Conservation (phyloP, 1,140 invertebrate genomes). For the Teleopsis dalmanni region DNA sequence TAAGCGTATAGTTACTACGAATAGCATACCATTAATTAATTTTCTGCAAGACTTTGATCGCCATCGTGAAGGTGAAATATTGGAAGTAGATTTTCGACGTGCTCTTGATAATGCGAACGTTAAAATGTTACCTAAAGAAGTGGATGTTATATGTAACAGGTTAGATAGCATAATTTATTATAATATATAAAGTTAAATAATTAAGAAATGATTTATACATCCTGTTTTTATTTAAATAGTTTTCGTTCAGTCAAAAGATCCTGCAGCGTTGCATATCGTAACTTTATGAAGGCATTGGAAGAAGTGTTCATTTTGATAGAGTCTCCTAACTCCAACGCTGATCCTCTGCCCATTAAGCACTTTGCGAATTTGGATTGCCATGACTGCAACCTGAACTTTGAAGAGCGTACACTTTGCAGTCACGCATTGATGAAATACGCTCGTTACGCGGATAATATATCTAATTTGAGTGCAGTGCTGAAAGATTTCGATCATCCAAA, state of each 20-base stretch:
- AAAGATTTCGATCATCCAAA: conserved; percentile 58
- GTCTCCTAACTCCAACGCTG: conserved; percentile 53
- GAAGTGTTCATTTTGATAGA: conserved; percentile 60
- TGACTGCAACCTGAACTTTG: conserved; percentile 60
- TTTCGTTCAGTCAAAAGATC: conserved; percentile 51
- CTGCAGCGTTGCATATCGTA: conserved; percentile 54
- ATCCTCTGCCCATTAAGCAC: conserved; percentile 54
- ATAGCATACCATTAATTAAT: conserved; percentile 55
- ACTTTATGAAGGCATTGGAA: conserved; percentile 56
- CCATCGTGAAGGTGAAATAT: conserved; percentile 52
- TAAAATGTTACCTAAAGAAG: conserved; percentile 45
- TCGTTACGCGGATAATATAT: conserved; percentile 54
- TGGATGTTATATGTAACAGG: conserved; percentile 23
- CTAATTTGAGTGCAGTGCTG: conserved; percentile 46
- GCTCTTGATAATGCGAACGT: conserved; percentile 54
- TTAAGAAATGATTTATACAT: background rate
- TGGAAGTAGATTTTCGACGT: conserved; percentile 56
- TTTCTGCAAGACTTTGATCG: conserved; percentile 57
- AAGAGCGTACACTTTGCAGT: conserved; percentile 53
- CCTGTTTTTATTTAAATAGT: conserved; percentile 36
- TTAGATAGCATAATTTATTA: conserved; percentile 14
- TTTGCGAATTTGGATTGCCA: conserved; percentile 52
- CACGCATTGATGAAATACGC: conserved; percentile 56
- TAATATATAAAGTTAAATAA: background rate
- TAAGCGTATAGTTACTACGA: conserved; percentile 59